Conservation (phyloP, 1,140 invertebrate species). For the Leucophenga varia region DNA sequence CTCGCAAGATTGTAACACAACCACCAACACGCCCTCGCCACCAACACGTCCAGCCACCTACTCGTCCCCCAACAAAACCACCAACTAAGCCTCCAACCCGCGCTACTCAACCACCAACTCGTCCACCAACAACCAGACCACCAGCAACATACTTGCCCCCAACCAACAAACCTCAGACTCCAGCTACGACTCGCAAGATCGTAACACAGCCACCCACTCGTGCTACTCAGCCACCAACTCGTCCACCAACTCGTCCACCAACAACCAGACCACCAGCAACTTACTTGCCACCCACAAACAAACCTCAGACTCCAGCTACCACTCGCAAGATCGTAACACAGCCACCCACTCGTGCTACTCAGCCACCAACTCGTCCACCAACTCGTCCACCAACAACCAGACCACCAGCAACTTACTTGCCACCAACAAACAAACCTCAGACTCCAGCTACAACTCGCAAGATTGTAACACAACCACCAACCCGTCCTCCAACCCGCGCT, state of each 20-base stretch:
- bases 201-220: slow-evolving; percentile 20
- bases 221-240: slow-evolving; percentile 22
- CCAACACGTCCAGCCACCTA: background rate
- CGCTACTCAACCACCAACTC: slow-evolving; percentile 2
- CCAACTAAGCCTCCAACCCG: slow-evolving; percentile 1
- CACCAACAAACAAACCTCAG: slow-evolving; percentile 14
- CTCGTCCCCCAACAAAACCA: slow-evolving; percentile 5
- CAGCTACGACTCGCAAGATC: slow-evolving; percentile 29
- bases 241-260: slow-evolving; percentile 17
- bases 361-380: slow-evolving; percentile 30
- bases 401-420: slow-evolving; percentile 20
- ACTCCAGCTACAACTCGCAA: slow-evolving; percentile 17
- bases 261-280: slow-evolving; percentile 19
- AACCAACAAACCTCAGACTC: slow-evolving; percentile 24
- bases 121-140: no score
- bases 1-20: background rate
- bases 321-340: slow-evolving; percentile 5
- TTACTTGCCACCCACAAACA: slow-evolving; percentile 15
- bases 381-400: slow-evolving; percentile 24
- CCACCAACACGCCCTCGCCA: background rate
- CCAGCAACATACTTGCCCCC: slow-evolving; percentile 1
- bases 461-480: slow-evolving; percentile 23
- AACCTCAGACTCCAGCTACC: slow-evolving; percentile 9
- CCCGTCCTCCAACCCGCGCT: slow-evolving; percentile 16
- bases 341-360: slow-evolving; percentile 3